A percentile compares a stretch with the other conserved stretches of the same genome.
phyloP scores from a whole-genome alignment of 1,140 invertebrate species.

The Drosophila rufa region DNA sequence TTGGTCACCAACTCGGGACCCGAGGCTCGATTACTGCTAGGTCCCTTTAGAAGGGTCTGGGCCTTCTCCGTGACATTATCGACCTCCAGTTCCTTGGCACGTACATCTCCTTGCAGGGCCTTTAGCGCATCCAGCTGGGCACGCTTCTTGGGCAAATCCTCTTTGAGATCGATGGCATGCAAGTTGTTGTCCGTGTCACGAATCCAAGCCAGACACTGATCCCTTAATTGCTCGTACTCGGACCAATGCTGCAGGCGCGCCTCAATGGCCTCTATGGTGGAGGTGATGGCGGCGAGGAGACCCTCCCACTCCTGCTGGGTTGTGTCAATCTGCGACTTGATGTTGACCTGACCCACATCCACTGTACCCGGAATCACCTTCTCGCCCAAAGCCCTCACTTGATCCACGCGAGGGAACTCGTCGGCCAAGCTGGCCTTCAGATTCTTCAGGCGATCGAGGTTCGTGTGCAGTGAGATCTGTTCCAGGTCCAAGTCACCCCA shows the following conservation, averaged over 20 bases:
- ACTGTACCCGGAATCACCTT: constrained; percentile 96
- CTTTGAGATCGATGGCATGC: constrained; percentile 95
- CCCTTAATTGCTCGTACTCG: constrained; percentile 95
- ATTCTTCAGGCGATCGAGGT: constrained; percentile 96
- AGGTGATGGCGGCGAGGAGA: constrained; percentile 90
- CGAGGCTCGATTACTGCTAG: constrained; percentile 87
- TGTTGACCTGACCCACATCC: constrained; percentile 93
- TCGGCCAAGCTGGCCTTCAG: constrained; percentile 92
- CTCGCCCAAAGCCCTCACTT: constrained; percentile 92
- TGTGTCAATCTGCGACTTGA: constrained; percentile 93
- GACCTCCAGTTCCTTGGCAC: constrained; percentile 96
- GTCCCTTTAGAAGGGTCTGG: constrained; percentile 92
- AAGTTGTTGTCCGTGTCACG: constrained; percentile 94
- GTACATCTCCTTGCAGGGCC: constrained; percentile 93
- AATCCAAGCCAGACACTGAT: constrained; percentile 94
- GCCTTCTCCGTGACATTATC: constrained; percentile 96
- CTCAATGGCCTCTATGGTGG: constrained; percentile 92
- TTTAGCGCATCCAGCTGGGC: constrained; percentile 92
- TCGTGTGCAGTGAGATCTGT: constrained; percentile 94
- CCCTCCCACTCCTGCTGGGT: constrained; percentile 96
- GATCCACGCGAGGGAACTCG: constrained; percentile 93
- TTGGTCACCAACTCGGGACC: constrained; percentile 95
- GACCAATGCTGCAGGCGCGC: constrained; percentile 95
- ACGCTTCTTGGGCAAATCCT: constrained; percentile 93
- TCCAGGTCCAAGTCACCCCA: constrained; percentile 96